Base-by-base conservation (phyloP, 2,888 invertebrate genomes). In the Andrena marginata region DNA sequence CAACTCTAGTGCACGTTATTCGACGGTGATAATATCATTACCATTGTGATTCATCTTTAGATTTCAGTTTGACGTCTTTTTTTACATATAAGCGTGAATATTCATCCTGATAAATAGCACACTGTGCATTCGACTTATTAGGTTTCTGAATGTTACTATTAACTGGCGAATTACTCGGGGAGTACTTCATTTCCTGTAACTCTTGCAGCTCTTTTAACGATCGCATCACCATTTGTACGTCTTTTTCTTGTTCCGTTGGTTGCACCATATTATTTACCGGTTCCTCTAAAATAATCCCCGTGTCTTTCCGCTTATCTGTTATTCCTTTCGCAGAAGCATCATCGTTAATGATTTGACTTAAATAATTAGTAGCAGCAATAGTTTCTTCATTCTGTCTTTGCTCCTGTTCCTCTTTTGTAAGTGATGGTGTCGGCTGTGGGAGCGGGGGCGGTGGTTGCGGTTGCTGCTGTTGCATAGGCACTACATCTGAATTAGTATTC, bases 331-430 rank as follows among this genome's bases (percentile, higher is more conserved):
- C 78, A n/a, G 86, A 72, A 2, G 80, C 79, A 73, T 92, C 92
- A 4, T 93, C 92, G 71, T 94, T 94, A 63, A 94, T 94, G 59
- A 94, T 93, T 85, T 94, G 94, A 88, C 94, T 94, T n/a, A 94
- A 90, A 59, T 93, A 93, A 87, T 93, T 94, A 7, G 94, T 94
- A 20, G 94, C 94, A 1, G 94, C 94, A 76, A 93, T 92, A 2
- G 94, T 94, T 82, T 94, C 94, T 62, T 94, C 94, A 72, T 93
- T 93, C 74, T 93, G 93, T 26, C 92, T 88, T 60, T 92, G 93
- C 69, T 94, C 93, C 80, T 93, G 93, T 64, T 93, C 93, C 54
- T 93, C 92, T 71, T 90, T 92, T 3, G 90, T 87, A 8, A 93
- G 82, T 13, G 86, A 75, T 16, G 88, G 63, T 60, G 56, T 42